Base-by-base conservation (phyloP, 2,888 invertebrate genomes). In the Orthosia cruda region DNA sequence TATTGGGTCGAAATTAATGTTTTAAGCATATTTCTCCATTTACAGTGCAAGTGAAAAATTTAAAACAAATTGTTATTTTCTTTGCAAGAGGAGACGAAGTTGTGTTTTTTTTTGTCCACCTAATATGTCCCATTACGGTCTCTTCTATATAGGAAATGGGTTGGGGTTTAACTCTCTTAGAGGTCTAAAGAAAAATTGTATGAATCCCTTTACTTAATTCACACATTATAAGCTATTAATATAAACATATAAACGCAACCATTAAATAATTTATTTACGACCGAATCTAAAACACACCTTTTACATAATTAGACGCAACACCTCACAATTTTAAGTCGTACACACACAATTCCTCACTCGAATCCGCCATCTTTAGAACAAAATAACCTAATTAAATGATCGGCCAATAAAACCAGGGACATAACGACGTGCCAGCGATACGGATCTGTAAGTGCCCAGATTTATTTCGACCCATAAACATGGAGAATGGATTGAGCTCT, bases 301-400 rank as follows among this genome's bases (percentile, higher is more conserved):
- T 20, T 1, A 64, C 23, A 52, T 45, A 61, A 54, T 54, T 76
- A 20, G 15, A 52, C 20, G 20, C 15, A 61, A 67, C 58, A 67
- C 58, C 59, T 76, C 26, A 71, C 40, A 54, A 49, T 49, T 62
- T 79, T n/a, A 79, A 61, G 49, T 40, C 12, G 18, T 23, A n/a
- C n/a, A 49, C 52, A 69, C 57, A 69, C 40, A 26, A 80, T 55
- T 68, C 45, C 18, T 77, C 49, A 77, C 50, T 13, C 16, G 45
- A 16, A 55, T n/a, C 65, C 26, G 62, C 54, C n/a, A 58, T 54
- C 68, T 65, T 69, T n/a, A 65, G 65, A 61, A 80, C 13, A 73
- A 72, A 81, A 80, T 72, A 81, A 45, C 54, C 68, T 81, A 81
- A 81, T 77, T 81, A 81, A 81, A 77, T 77, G 68, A 81, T 77